phyloP scores from a whole-genome alignment of 2,797 vertebrate genomes.

The Balearica regulorum region DNA sequence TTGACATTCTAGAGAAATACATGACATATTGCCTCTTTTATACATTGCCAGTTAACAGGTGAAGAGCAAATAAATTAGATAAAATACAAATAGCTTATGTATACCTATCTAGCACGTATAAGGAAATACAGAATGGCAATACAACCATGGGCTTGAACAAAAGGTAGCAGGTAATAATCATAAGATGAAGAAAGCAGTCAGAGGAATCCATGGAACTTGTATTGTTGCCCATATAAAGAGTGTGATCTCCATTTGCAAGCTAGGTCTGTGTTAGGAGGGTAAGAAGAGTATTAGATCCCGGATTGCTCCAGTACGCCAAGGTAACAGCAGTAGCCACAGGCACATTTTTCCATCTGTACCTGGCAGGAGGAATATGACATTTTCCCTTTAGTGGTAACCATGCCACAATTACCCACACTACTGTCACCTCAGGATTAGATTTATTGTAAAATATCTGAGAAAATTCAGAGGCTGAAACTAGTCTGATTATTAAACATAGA shows the following conservation, averaged over 20 bases:
- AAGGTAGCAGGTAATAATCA: neutral
- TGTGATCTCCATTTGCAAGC: neutral
- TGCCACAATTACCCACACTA: neutral
- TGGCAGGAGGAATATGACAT: conserved; percentile 29
- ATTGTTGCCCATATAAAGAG: neutral
- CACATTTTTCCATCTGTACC: conserved; percentile 50
- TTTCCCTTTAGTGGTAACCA: conserved; percentile 3
- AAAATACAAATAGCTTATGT: neutral
- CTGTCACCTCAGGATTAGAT: neutral
- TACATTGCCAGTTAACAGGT: neutral
- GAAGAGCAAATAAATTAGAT: neutral
- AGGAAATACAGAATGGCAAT: neutral
- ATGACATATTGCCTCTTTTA: conserved; percentile 13
- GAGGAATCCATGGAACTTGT: neutral
- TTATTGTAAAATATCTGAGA: neutral
- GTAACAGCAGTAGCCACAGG: conserved; percentile 52
- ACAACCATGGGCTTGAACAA: neutral
- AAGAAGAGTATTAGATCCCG: neutral
- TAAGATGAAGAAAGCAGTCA: neutral
- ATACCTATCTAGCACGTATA: neutral
- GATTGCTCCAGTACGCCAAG: conserved; percentile 4
- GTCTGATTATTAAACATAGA: neutral
- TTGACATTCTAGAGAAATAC: conserved; percentile 88
- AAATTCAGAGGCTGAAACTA: neutral
- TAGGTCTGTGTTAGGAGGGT: neutral